Evolutionary conservation across 92 coral and sea anemone genomes (phyloP), one percentile per base, ranked within the genome.

Genomic region (Muricea muricata): DNA sequence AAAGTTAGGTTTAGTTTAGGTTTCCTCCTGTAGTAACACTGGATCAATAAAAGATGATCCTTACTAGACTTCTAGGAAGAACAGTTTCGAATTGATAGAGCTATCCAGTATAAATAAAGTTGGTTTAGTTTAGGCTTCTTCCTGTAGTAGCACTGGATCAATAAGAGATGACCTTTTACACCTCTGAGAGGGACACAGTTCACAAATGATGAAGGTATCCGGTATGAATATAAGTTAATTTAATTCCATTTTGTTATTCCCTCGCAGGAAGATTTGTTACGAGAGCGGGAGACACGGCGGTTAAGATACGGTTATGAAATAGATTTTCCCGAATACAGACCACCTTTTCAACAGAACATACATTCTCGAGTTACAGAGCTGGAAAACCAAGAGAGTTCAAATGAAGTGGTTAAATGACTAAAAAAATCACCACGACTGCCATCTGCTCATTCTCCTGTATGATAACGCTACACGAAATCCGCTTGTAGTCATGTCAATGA

Each of bases 271-370:
- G 97, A 95, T 65, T 91, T 93, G 31, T 87, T 95, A 24, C 92
- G 89, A 18, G 93, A 87, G 30, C 90, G 97, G 35, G 98, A 95
- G 86, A 82, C 84, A 18, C 94, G 97, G 69, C 46, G 98, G 33
- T 56, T 87, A 70, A 92, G 98, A 13, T 95, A 85, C 72, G 94
- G 97, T 17, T 91, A 92, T 15, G 98, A 95, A 37, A 88, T 95
- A 80, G 98, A 95, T 87, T 95, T 95, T 48, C 86, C 89, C 33
- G 97, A 95, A 69, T 95, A 95, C 84, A 91, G 84, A 65, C 98
- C 97, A 28, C 88, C 98, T 11, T 95, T 95, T 75, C 97, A 93
- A 83, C 91, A 95, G 37, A 97, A 95, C 91, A 79, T 95, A 78
- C 56, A 86, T 1, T 55, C 77, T 1, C 94, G 92, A 50, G 93